These are phyloP conservation scores for Leptodactylus fuscus DNA, from an alignment of 2,113 vertebrate species.

Conservation along the genomic window DNA sequence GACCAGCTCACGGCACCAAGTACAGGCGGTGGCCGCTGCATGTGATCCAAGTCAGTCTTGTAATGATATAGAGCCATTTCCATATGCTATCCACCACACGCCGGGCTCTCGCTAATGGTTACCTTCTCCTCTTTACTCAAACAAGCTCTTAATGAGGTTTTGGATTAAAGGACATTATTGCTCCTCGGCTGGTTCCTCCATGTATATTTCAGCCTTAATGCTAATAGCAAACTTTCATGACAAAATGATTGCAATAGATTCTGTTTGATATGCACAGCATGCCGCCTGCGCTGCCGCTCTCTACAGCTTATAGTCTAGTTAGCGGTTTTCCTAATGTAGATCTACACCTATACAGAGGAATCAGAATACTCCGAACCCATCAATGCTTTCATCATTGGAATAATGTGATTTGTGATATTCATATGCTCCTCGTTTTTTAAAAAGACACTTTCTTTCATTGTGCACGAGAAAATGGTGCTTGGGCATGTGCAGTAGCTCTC, in stretches of 20 bases:
- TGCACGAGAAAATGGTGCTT: too few species aligned
- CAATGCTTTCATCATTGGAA: too few species aligned
- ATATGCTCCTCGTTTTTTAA: too few species aligned
- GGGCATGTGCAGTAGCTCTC: too few species aligned
- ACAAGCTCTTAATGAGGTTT: slow-evolving; percentile 52
- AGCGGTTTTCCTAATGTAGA: background rate
- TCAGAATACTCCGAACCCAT: background rate
- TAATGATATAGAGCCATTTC: background rate
- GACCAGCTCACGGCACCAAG: background rate
- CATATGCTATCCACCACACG: slow-evolving; percentile 24
- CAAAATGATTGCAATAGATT: background rate
- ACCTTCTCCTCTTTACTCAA: slow-evolving; percentile 8
- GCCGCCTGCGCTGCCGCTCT: background rate
- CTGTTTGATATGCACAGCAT: background rate
- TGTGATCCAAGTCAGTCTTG: slow-evolving; percentile 25
- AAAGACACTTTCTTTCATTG: too few species aligned
- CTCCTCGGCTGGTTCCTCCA: background rate
- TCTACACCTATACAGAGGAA: background rate
- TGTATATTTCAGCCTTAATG: slow-evolving; percentile 7
- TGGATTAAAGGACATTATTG: slow-evolving; percentile 45
- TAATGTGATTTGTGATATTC: too few species aligned
- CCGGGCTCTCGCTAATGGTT: slow-evolving; percentile 25
- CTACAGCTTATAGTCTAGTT: background rate
- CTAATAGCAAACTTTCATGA: slow-evolving; percentile 24
- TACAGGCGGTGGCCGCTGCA: background rate